Base-by-base conservation (phyloP, 2,113 vertebrate genomes). In the Tamias sibiricus region DNA sequence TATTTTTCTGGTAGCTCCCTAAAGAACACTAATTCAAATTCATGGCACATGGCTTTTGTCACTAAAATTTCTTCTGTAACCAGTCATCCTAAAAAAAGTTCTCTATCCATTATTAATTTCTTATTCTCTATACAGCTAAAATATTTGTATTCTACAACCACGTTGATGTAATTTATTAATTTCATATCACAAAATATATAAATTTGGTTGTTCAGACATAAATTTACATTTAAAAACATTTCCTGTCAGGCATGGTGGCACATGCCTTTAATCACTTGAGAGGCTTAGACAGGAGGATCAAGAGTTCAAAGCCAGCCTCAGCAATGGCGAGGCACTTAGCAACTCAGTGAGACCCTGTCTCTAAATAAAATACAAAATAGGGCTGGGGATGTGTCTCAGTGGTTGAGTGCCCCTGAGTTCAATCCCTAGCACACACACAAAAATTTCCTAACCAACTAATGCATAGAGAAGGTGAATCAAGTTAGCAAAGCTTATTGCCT, bases 21-120 rank as follows among this genome's bases (percentile, higher is more conserved):
- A 76, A 95, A 96, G 97, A 94, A 97, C 93, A 91, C 89, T 95
- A 95, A 97, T 97, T 98, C 89, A 97, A 90, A 97, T 96, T 97
- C 96, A 93, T 8, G 54, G 59, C 91, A 90, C 97, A 93, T 42
- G 94, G 83, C 75, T 91, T 94, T 89, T 94, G 95, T 95, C 93
- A 95, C 66, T 95, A 96, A 57, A 92, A 72, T 97, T 96, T 94
- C 93, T 97, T 97, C 76, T 42, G 49, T 62, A 97, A 75, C 57
- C 93, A 96, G 94, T 96, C 64, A 89, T 95, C 75, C 91, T 94
- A 83, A 91, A 96, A 93, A 80, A 92, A 57, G 37, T 64, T 88
- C 95, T 13, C 83, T 44, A 91, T 94, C 42, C 74, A 96, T 94
- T 95, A 97, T 97, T 94, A 93, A 93, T 96, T 94, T 97, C 62